These are phyloP conservation scores for Chondrilla cf. caribensis DNA, from an alignment of 37 sponge, comb jelly and placozoan genomes.

Conservation along the genomic window DNA sequence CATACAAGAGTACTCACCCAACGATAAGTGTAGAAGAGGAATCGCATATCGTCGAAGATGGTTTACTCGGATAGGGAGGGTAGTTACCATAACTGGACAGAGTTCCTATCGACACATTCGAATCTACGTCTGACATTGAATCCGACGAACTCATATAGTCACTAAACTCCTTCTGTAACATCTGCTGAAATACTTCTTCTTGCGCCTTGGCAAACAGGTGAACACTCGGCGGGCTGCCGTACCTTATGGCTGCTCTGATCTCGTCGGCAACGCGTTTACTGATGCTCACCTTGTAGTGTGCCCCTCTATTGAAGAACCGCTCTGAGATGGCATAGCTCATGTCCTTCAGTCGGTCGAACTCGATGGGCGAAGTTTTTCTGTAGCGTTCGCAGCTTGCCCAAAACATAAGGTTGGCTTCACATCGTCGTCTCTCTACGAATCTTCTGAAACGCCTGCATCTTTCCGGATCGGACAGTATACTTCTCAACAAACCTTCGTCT, in stretches of 20 bases:
- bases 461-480: not conserved
- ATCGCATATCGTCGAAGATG: slow-evolving; percentile 4
- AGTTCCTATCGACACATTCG: not conserved
- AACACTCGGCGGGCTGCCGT: not conserved
- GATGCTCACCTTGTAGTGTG: slow-evolving; percentile 38
- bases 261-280: not conserved
- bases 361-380: not conserved
- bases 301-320: slow-evolving; percentile 51
- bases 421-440: slow-evolving; percentile 53
- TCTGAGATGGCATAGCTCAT: slow-evolving; percentile 48
- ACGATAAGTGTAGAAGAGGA: not conserved
- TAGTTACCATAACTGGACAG: not conserved
- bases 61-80: not conserved
- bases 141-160: slow-evolving; percentile 51
- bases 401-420: slow-evolving; percentile 55
- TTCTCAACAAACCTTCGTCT: not conserved
- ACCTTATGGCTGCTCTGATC: slow-evolving; percentile 25
- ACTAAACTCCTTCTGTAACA: slow-evolving; percentile 54
- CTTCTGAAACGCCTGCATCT: slow-evolving; percentile 32
- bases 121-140: slow-evolving; percentile 32
- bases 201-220: slow-evolving; percentile 50
- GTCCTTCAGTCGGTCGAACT: not conserved
- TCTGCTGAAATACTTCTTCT: slow-evolving; percentile 37
- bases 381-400: slow-evolving; percentile 62
- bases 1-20: not conserved